Percentiles rank a stretch among this genome's conserved stretches.
Evolutionary conservation across 1,140 invertebrate species (phyloP).

Genomic region (Drosophila tsacasi): DNA sequence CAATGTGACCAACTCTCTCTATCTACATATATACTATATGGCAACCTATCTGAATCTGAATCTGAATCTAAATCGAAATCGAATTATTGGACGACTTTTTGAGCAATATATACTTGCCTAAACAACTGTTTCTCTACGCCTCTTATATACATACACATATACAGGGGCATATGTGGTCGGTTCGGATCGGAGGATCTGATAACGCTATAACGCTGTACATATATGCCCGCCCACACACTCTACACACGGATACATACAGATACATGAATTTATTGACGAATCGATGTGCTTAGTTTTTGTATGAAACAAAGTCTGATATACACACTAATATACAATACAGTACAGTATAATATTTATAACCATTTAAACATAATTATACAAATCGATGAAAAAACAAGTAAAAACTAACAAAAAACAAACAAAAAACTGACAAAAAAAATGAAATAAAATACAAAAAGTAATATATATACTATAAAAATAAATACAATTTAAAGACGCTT

Average conservation of each 20-base stretch:
- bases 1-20: conserved; percentile 70
- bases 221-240: conserved; percentile 14
- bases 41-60: conserved; percentile 39
- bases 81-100: conserved; percentile 64
- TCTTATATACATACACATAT: conserved; percentile 50
- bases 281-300: conserved; percentile 82
- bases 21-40: conserved; percentile 27
- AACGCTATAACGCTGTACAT: neutral
- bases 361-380: conserved; percentile 80
- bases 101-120: conserved; percentile 79
- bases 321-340: conserved; percentile 81
- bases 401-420: conserved; percentile 19
- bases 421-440: conserved; percentile 21
- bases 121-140: conserved; percentile 69
- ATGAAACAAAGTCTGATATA: conserved; percentile 84
- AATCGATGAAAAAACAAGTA: conserved; percentile 11
- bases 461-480: conserved; percentile 40
- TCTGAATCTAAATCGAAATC: neutral
- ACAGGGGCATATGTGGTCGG: conserved; percentile 24
- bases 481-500: conserved; percentile 59
- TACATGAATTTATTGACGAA: conserved; percentile 82
- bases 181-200: conserved; percentile 10
- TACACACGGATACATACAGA: conserved; percentile 56
- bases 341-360: conserved; percentile 75
- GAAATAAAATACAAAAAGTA: conserved; percentile 30